Evolutionary conservation across 2,888 invertebrate species (phyloP).

Genomic region (Melieria picta): DNA sequence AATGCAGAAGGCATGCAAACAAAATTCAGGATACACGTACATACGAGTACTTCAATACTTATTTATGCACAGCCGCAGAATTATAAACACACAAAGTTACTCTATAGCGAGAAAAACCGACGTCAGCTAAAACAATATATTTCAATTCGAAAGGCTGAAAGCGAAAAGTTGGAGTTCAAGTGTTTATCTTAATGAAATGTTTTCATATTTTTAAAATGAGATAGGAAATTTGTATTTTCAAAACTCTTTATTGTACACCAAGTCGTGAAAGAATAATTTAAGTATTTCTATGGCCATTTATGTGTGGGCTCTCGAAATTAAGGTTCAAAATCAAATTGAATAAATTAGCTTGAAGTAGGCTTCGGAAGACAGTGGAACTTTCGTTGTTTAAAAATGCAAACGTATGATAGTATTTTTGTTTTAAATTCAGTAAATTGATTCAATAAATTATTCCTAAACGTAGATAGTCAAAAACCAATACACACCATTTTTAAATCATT

Average conservation of each 20-base stretch:
- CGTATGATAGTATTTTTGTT: conserved; percentile 43
- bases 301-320: not conserved
- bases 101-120: no score
- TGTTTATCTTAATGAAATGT: conserved; percentile 60
- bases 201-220: not conserved
- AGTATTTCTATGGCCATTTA: not conserved
- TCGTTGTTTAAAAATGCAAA: conserved; percentile 57
- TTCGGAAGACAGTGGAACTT: conserved; percentile 18
- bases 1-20: no score
- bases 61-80: no score
- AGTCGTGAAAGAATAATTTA: not conserved
- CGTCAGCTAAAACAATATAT: not conserved
- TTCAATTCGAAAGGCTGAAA: not conserved
- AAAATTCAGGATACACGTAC: no score
- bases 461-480: conserved; percentile 21
- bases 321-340: conserved; percentile 41
- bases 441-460: conserved; percentile 11
- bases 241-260: conserved; percentile 25
- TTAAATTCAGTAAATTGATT: not conserved
- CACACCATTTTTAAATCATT: conserved; percentile 22
- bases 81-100: no score
- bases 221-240: not conserved
- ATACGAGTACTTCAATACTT: no score
- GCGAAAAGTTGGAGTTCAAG: conserved; percentile 50
- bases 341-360: conserved; percentile 57